Base-by-base conservation (phyloP, 2,113 vertebrate species). In the Cyanistes caeruleus region DNA sequence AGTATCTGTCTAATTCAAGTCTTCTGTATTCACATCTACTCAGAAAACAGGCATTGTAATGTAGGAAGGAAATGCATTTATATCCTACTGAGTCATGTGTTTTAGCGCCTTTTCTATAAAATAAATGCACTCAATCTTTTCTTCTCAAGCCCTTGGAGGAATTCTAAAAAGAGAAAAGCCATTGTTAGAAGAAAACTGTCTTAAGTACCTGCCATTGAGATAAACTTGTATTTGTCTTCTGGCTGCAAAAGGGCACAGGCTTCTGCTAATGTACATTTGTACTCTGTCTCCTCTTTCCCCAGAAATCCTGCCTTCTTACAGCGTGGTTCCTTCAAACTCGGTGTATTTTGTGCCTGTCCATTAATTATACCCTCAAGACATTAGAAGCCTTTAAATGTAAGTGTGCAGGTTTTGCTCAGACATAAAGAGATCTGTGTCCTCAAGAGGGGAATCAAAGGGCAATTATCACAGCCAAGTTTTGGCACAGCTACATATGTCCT, bases 401-500 rank as follows among this genome's bases (percentile, higher is more conserved):
- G 87, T 83, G 16, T 35, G 24, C 33, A 56, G 15, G 0, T 73
- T 86, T 94, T 89, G 9, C 33, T 83, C 39, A 44, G 62, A 51
- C 20, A 81, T 70, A 39, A 3, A 12, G 27, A 88, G 60, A 15
- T 25, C 33, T 27, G 1, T 15, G 31, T 68, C 27, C 59, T 81
- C 33, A 24, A 48, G 62, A 80, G 72, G 15, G 5, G 18, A 69
- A 39, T 39, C 23, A 39, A 58, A 79, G 46, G n/a, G 2, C 24
- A 28, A 3, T 31, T 20, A 9, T 73, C 25, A 46, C 24, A 64
- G 48, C 4, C 51, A 56, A 37, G 14, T 51, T 78, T 53, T 59
- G 58, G 30, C 13, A 33, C n/a, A 52, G 15, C 48, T 70, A 0
- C 0, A 0, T 37, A 1, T 30, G 3, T 48, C 19, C 72, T 4